Base-by-base conservation (phyloP, 1,140 invertebrate genomes). In the Choristoneura fumiferana region DNA sequence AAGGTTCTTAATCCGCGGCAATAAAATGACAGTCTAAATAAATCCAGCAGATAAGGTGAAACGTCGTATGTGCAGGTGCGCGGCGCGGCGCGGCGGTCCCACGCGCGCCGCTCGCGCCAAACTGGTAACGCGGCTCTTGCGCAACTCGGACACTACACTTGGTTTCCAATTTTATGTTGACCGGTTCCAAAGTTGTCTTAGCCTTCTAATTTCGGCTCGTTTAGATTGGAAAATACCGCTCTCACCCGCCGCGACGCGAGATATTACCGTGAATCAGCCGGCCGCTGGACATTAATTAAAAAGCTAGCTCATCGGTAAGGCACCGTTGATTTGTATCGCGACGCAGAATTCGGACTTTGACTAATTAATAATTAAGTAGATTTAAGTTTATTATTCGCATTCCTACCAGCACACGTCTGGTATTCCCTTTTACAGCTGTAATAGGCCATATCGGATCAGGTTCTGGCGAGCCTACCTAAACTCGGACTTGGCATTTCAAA, bases 141-240 rank as follows among this genome's bases (percentile, higher is more conserved):
- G 86, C 86, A 87, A 87, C 79, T 58, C 65, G 69, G 69, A 78
- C 67, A 81, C 81, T 81, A 86, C 81, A 82, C 76, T 87, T 84
- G 80, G 86, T 89, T 89, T 89, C 82, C 86, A 87, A 89, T 89
- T 87, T 89, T 89, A 89, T 87, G 84, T 89, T 89, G 84, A 89
- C 86, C 84, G 84, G 84, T 89, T 89, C 76, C 72, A 64, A 81
- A 87, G 71, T 88, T 83, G 85, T 83, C 81, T 81, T 74, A 84
- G 81, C 81, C 82, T 88, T 85, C 85, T 87, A 87, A 87, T 85
- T 85, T 87, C 81, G 85, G 83, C 76, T 84, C 84, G 83, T 84
- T 85, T 85, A 85, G 84, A 85, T 88, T 84, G 75, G 81, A 87
- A 85, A 82, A 84, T 81, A 81, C 75, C 43, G 43, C 43, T 49